Percentiles rank a stretch among this genome's conserved stretches.
Evolutionary conservation across 2,113 vertebrate species (phyloP).

Genomic region (Campylorhamphus procurvoides): DNA sequence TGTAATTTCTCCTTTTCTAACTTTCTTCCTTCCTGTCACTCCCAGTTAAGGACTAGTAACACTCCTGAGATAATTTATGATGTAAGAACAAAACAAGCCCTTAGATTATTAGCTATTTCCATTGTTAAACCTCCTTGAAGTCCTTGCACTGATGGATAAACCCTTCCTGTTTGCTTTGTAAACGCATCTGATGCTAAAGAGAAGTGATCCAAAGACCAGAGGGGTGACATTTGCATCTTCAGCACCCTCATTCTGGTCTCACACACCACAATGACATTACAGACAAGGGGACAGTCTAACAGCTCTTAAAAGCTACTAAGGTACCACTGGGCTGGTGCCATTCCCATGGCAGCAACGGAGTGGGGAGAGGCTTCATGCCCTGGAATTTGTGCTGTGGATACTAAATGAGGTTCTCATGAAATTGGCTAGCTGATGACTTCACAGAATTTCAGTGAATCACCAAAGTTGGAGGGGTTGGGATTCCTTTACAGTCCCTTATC

Average conservation of each 20-base stretch:
- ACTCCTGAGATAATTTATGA: neutral
- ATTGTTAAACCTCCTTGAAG: neutral
- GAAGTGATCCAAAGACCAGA: neutral
- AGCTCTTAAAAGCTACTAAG: neutral
- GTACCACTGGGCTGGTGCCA: neutral
- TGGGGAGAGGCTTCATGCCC: neutral
- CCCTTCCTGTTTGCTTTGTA: neutral
- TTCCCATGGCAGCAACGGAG: neutral
- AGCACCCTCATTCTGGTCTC: neutral
- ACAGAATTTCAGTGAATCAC: neutral
- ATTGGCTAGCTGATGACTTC: neutral
- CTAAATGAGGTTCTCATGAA: accelerated
- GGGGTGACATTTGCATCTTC: neutral
- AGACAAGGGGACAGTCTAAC: neutral
- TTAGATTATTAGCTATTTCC: neutral
- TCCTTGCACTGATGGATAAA: neutral
- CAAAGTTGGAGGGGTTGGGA: neutral
- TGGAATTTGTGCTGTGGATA: neutral
- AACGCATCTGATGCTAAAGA: neutral
- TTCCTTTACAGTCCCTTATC: neutral
- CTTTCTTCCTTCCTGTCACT: neutral
- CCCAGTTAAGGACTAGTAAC: neutral
- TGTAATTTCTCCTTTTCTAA: neutral
- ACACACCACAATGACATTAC: neutral
- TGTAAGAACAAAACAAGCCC: neutral